These are phyloP conservation scores for Clarias batrachus DNA, from an alignment of 2,113 vertebrate species.

Conservation along the genomic window DNA sequence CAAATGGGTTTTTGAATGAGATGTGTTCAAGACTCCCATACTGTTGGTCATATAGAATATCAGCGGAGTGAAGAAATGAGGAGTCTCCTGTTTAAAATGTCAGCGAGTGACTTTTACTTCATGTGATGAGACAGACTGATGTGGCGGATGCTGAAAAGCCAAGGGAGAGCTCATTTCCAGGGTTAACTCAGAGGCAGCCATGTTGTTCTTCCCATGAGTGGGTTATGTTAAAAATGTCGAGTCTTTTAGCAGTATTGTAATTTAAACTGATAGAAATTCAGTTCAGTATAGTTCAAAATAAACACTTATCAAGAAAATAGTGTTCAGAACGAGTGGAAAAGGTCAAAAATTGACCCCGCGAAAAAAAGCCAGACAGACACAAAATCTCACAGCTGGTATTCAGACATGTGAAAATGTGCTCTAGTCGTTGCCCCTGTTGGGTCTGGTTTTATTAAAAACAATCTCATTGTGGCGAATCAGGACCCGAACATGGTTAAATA, in stretches of 20 bases:
- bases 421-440: background rate
- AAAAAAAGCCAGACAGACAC: background rate
- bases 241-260: background rate
- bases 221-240: background rate
- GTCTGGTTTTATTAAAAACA: slow-evolving; percentile 1
- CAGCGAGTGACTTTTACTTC: background rate
- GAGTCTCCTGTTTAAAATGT: background rate
- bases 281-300: background rate
- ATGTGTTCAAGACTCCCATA: background rate
- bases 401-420: background rate
- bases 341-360: background rate
- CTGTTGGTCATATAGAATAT: background rate
- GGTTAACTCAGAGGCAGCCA: background rate
- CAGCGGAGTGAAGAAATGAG: background rate
- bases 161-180: background rate
- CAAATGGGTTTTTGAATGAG: background rate
- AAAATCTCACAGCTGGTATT: background rate
- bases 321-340: background rate
- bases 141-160: background rate
- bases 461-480: slow-evolving; percentile 6
- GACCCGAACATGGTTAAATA: slow-evolving; percentile 16
- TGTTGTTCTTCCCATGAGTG: background rate
- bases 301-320: background rate
- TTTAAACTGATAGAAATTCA: background rate
- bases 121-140: background rate